These are phyloP conservation scores for Phenganax subtilis DNA, from an alignment of 92 coral and sea anemone genomes.

Conservation along the genomic window DNA sequence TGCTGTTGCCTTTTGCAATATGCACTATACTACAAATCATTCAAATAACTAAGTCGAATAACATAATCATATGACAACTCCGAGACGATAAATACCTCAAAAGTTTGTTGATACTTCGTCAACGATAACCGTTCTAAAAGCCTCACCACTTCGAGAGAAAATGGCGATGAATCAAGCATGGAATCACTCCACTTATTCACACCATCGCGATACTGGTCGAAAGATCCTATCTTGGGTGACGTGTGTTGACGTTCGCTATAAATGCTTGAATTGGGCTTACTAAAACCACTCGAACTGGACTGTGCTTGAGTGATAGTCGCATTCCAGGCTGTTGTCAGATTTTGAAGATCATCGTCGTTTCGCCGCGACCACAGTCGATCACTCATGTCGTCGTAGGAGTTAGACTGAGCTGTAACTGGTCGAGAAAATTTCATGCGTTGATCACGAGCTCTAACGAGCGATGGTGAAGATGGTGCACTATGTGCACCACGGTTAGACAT, in stretches of 20 bases:
- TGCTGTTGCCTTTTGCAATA: neutral
- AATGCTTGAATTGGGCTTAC: constrained; percentile 37
- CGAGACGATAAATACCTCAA: constrained; percentile 56
- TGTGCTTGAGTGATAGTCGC: constrained; percentile 49
- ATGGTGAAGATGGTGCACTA: constrained; percentile 98
- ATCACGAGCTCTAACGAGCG: constrained; percentile 77
- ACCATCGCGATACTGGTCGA: constrained; percentile 59
- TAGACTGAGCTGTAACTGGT: constrained; percentile 62
- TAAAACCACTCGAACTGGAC: constrained; percentile 69
- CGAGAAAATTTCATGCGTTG: constrained; percentile 68
- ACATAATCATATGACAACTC: neutral
- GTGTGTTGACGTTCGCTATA: constrained; percentile 50
- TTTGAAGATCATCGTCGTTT: constrained; percentile 1
- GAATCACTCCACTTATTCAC: constrained; percentile 74
- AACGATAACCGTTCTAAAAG: constrained; percentile 66
- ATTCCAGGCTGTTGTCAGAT: constrained; percentile 49
- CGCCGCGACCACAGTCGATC: constrained; percentile 74
- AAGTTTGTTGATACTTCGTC: constrained; percentile 75
- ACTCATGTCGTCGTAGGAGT: constrained; percentile 81
- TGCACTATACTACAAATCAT: neutral
- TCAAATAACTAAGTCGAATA: neutral
- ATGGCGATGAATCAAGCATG: constrained; percentile 33
- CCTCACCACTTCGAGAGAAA: constrained; percentile 55
- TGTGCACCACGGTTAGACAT: constrained; percentile 77
- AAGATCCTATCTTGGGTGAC: constrained; percentile 47